Percentiles rank a stretch among this genome's conserved stretches.
phyloP scores from a whole-genome alignment of 1,140 invertebrate species.

The Dufourea novaeangliae region DNA sequence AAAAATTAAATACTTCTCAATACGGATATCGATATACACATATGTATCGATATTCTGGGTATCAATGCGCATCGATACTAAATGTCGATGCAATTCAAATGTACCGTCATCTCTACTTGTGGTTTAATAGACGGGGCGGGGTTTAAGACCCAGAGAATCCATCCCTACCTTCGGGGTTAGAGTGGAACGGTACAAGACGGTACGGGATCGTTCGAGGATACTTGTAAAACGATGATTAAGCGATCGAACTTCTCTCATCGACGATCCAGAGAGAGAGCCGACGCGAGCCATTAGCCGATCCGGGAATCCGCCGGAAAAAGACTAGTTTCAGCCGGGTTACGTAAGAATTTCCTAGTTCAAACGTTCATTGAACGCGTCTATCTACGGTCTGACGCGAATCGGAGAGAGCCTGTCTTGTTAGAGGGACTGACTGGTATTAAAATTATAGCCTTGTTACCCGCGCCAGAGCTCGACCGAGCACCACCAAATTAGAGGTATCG shows the following conservation, averaged over 20 bases:
- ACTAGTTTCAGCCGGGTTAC: conserved; percentile 15
- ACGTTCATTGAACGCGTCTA: background rate
- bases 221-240: conserved; percentile 40
- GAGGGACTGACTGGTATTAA: background rate
- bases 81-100: too few species aligned
- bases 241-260: conserved; percentile 12
- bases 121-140: too few species aligned
- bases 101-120: too few species aligned
- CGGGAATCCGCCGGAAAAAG: conserved; percentile 18
- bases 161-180: background rate
- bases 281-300: conserved; percentile 20
- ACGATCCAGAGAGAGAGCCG: background rate
- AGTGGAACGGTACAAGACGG: background rate
- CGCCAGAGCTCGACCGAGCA: background rate
- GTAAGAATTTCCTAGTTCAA: conserved; percentile 16
- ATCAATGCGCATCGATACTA: too few species aligned
- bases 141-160: too few species aligned
- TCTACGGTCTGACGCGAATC: background rate
- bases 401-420: too few species aligned
- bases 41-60: too few species aligned
- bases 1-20: too few species aligned
- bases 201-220: background rate
- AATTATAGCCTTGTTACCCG: background rate
- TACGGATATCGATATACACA: too few species aligned
- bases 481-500: background rate